Conservation (phyloP, 2,113 vertebrate genomes). For the Atractosteus spatula region DNA sequence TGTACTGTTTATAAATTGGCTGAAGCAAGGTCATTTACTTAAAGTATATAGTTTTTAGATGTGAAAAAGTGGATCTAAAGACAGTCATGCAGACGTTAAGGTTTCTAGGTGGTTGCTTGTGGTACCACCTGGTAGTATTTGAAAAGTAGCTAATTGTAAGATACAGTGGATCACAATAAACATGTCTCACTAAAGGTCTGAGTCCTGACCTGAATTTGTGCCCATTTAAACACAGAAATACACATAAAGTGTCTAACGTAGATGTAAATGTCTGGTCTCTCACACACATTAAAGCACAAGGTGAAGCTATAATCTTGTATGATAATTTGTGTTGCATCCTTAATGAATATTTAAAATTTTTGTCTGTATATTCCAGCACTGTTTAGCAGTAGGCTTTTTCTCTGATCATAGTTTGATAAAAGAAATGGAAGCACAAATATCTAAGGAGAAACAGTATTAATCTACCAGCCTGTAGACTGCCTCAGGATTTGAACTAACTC, state of each 20-base stretch:
- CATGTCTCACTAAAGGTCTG: background rate
- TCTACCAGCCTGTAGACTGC: conserved; percentile 85
- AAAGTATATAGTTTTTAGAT: conserved; percentile 73
- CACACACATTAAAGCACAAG: conserved; percentile 37
- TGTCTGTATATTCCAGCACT: conserved; percentile 86
- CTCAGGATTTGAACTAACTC: conserved; percentile 81
- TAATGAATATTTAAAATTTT: conserved; percentile 47
- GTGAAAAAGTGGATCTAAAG: conserved; percentile 73
- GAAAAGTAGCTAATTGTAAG: background rate
- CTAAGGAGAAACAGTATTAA: conserved; percentile 84
- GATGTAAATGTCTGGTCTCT: conserved; percentile 39
- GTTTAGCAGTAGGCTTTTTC: conserved; percentile 69
- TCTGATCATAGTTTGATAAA: conserved; percentile 75
- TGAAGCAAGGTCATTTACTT: background rate
- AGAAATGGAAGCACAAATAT: conserved; percentile 92
- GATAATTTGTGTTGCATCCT: conserved; percentile 29
- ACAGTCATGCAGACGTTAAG: conserved; percentile 28
- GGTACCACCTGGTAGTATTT: background rate
- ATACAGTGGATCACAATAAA: background rate
- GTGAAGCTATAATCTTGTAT: conserved; percentile 9
- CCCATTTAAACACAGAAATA: background rate
- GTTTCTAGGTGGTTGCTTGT: conserved; percentile 1
- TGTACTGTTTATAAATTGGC: background rate
- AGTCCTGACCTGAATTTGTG: too few relatives aligned
- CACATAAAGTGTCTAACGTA: background rate